Evolutionary conservation across 2,113 vertebrate species (phyloP), one percentile per base, ranked within the genome.

Genomic region (Antechinus stuartii): DNA sequence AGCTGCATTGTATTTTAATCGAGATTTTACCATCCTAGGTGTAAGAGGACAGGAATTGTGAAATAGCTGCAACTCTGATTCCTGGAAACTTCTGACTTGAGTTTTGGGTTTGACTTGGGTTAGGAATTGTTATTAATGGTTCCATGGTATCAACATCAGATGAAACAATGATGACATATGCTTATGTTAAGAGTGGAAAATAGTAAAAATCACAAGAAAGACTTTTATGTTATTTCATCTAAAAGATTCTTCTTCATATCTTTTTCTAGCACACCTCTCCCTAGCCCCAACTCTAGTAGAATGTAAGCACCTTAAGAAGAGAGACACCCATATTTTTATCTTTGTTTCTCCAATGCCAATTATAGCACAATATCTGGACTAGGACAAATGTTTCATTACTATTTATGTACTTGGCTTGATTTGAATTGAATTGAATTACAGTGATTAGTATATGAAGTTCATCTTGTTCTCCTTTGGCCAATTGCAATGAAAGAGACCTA

Each of bases 11-110:
- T 56, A 90, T 96, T 93, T 98, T 97, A 90, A 97, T 95, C 49
- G 92, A 91, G 96, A 93, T 84, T 55, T 52, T 54, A 30, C 0
- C 27, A 53, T 97, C 96, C 94, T 94, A 96, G 92, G 14, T 52
- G 94, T 95, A 98, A 97, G 61, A 97, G 97, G 96, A 94, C 95
- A 93, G 25, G 96, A 92, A 94, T 93, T 61, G 57, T 8, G 24
- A 97, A 96, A 97, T 93, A 92, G 57, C 53, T 90, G 90, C 89
- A 96, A 89, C 84, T 97, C 97, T 97, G 97, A 94, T 97, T 97
- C 90, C 96, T 57, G 90, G 53, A 93, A 93, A 55, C 68, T 96
- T 96, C 93, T 91, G 93, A 94, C 97, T 96, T 68, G 92, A 96
- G 93, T 94, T 89, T 49, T 49, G 49, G 49, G 49, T 49, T 23